Percentiles rank a stretch among this genome's conserved stretches.
These are phyloP conservation scores for Etheostoma spectabile DNA, from an alignment of 2,113 vertebrate species.

Conservation along the genomic window DNA sequence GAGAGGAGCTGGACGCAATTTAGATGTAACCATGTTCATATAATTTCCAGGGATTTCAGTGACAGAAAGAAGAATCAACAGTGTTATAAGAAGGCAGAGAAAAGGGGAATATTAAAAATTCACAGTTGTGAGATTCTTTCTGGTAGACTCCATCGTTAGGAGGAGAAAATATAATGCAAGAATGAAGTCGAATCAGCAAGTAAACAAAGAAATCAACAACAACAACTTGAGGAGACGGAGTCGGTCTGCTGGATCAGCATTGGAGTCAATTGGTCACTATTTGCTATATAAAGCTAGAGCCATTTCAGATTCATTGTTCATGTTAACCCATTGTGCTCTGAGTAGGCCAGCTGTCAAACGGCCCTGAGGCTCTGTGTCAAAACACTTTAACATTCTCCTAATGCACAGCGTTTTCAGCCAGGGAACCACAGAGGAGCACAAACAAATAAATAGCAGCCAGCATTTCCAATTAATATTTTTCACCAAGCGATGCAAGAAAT, in stretches of 20 bases:
- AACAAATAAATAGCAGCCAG: conserved; percentile 14
- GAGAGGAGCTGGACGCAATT: conserved; percentile 4
- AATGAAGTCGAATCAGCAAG: background rate
- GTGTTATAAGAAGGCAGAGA: background rate
- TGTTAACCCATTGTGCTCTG: conserved; percentile 6
- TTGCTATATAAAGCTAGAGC: conserved; percentile 9
- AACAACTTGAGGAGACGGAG: background rate
- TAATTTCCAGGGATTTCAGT: background rate
- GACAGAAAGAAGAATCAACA: background rate
- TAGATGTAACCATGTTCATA: conserved; percentile 2
- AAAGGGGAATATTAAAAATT: background rate
- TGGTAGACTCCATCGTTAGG: background rate
- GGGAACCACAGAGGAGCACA: conserved; percentile 5
- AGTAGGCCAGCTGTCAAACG: conserved; percentile 3
- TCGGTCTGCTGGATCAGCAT: background rate
- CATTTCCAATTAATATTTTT: conserved; percentile 25
- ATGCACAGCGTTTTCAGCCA: conserved; percentile 12
- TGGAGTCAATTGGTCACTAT: conserved; percentile 6
- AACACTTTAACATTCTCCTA: conserved; percentile 14
- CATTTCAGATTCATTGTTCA: conserved; percentile 21
- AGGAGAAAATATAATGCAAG: background rate
- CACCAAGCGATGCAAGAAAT: background rate
- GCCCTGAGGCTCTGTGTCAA: background rate
- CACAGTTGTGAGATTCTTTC: no score
- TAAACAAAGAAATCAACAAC: background rate